Evolutionary conservation across 2,888 invertebrate species (phyloP).

Genomic region (Dryobotodes eremita): DNA sequence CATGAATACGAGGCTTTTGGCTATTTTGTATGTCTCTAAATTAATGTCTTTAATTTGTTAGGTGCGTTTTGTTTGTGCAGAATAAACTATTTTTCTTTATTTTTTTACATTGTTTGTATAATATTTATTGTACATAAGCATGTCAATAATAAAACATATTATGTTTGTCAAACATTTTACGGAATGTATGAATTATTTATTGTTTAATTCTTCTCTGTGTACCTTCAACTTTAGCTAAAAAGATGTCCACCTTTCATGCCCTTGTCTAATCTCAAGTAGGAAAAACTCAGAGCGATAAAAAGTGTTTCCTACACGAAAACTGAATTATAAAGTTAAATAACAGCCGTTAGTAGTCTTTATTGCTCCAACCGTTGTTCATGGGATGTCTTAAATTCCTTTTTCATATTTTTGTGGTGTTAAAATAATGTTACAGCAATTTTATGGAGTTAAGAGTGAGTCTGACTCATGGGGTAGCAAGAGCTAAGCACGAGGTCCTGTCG

Average conservation of each 20-base stretch:
- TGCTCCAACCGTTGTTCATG: conserved; percentile 32
- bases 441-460: background rate
- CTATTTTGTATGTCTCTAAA: no score
- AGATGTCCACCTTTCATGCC: background rate
- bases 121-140: no score
- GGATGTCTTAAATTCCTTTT: conserved; percentile 35
- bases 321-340: conserved; percentile 81
- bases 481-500: background rate
- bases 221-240: background rate
- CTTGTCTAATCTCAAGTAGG: conserved; percentile 50
- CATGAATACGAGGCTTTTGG: no score
- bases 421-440: conserved; percentile 23
- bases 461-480: background rate
- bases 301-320: conserved; percentile 72
- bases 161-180: background rate
- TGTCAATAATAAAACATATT: background rate
- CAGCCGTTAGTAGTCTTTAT: conserved; percentile 75
- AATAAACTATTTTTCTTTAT: no score
- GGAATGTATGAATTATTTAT: background rate
- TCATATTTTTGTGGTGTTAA: conserved; percentile 1
- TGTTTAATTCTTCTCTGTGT: background rate
- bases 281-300: conserved; percentile 66
- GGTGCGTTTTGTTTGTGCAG: no score
- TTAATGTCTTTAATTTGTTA: no score
- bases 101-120: no score